Percentiles rank a stretch among this genome's conserved stretches.
phyloP scores from a whole-genome alignment of 2,888 invertebrate species.

The Muschampia plurimacula region DNA sequence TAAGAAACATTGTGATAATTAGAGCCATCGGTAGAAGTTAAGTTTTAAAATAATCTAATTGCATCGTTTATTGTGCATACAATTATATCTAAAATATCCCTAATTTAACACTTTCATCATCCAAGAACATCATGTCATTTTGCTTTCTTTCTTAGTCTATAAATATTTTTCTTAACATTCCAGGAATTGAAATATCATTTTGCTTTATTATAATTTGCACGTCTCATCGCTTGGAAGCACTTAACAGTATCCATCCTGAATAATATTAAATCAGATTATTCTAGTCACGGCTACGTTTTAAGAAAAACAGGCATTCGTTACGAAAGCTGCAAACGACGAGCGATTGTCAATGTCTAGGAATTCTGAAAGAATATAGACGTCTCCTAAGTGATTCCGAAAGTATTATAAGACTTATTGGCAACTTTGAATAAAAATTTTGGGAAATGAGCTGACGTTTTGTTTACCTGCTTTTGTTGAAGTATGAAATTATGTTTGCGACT shows the following conservation, averaged over 20 bases:
- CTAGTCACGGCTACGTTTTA: background rate
- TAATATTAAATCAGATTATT: conserved; percentile 4
- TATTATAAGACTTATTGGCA: background rate
- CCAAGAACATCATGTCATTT: background rate
- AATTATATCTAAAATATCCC: too few relatives aligned
- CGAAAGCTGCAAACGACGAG: too few relatives aligned
- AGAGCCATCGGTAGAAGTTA: too few relatives aligned
- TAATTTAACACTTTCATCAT: too few relatives aligned
- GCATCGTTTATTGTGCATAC: too few relatives aligned
- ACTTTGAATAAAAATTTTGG: background rate
- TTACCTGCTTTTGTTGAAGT: background rate
- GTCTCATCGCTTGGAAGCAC: background rate
- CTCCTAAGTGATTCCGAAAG: background rate
- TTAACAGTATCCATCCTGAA: background rate
- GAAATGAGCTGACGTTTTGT: background rate
- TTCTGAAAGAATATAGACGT: background rate
- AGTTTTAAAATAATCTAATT: too few relatives aligned
- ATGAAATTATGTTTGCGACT: too few relatives aligned
- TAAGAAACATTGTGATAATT: too few relatives aligned
- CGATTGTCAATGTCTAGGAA: background rate
- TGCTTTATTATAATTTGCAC: background rate
- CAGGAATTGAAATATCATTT: background rate
- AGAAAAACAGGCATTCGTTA: conserved; percentile 1
- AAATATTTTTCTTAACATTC: background rate
- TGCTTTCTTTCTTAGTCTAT: too few relatives aligned